phyloP scores from a whole-genome alignment of 2,888 invertebrate species.

The Leucozona laternaria region DNA sequence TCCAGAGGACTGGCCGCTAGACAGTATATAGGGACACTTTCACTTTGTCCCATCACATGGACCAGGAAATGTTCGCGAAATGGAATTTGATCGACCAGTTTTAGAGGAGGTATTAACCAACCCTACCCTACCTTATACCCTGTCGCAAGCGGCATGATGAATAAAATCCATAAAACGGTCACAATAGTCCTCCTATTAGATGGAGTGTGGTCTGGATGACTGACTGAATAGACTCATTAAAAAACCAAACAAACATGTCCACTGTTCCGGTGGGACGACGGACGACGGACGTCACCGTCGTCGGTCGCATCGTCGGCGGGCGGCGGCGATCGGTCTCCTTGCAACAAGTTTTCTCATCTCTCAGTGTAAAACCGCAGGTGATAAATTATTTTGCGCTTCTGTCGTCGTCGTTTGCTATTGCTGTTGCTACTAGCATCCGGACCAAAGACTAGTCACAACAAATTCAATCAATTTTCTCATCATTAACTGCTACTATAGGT shows the following conservation, averaged over 20 bases:
- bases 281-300: not conserved
- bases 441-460: conserved; percentile 58
- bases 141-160: conserved; percentile 35
- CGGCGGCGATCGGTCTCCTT: not conserved
- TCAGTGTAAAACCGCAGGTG: conserved; percentile 54
- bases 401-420: conserved; percentile 17
- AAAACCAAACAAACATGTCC: conserved; percentile 53
- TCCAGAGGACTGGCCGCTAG: not conserved
- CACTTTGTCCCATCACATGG: conserved; percentile 56
- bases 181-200: conserved; percentile 24
- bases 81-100: conserved; percentile 53
- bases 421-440: conserved; percentile 26
- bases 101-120: not conserved
- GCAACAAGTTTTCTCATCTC: conserved; percentile 28
- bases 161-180: conserved; percentile 33
- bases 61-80: conserved; percentile 51
- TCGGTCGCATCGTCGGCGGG: not conserved
- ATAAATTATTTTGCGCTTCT: conserved; percentile 72
- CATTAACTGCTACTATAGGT: conserved; percentile 52
- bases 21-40: conserved; percentile 51
- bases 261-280: conserved; percentile 45
- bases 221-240: conserved; percentile 73
- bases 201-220: conserved; percentile 51
- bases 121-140: conserved; percentile 3
- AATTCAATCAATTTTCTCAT: conserved; percentile 74